A percentile compares a stretch with the other conserved stretches of the same genome.
Evolutionary conservation across 2,888 invertebrate species (phyloP).

Genomic region (Aplocera efformata): DNA sequence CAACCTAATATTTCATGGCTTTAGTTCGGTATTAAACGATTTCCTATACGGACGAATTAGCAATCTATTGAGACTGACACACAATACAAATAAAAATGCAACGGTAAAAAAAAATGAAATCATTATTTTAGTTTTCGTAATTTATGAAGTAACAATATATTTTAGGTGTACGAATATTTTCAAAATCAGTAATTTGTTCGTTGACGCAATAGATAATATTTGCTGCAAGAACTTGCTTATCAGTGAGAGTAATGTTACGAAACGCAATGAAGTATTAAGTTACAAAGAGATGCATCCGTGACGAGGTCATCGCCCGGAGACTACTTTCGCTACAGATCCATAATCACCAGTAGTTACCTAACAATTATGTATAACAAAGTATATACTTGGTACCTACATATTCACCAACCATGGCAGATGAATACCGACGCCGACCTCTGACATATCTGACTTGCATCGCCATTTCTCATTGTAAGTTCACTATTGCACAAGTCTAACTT

Average conservation of each 20-base stretch:
- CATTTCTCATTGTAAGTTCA: slow-evolving; percentile 16
- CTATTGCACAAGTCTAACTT: slow-evolving; percentile 16
- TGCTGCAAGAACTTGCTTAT: slow-evolving; percentile 11
- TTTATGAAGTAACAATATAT: too few species aligned
- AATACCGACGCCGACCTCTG: slow-evolving; percentile 33
- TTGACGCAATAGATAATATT: too few species aligned
- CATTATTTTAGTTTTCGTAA: too few species aligned
- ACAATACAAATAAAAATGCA: too few species aligned
- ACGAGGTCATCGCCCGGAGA: slow-evolving; percentile 52
- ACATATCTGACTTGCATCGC: slow-evolving; percentile 29
- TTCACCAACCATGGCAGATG: slow-evolving; percentile 21
- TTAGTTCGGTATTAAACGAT: too few species aligned
- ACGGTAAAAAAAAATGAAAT: too few species aligned
- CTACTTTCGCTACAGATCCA: slow-evolving; percentile 64
- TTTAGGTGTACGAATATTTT: too few species aligned
- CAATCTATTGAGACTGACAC: too few species aligned
- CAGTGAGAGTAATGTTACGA: slow-evolving; percentile 44
- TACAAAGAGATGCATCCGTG: slow-evolving; percentile 52
- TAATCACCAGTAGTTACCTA: slow-evolving; percentile 33
- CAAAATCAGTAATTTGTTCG: too few species aligned
- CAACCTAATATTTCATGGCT: too few species aligned
- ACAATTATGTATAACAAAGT: slow-evolving; percentile 7
- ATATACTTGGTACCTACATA: slow-evolving; percentile 9
- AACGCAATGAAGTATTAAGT: slow-evolving; percentile 46
- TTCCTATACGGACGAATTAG: too few species aligned